Evolutionary conservation across 1,140 invertebrate genomes (phyloP).

Genomic region (Mylabris phalerata): DNA sequence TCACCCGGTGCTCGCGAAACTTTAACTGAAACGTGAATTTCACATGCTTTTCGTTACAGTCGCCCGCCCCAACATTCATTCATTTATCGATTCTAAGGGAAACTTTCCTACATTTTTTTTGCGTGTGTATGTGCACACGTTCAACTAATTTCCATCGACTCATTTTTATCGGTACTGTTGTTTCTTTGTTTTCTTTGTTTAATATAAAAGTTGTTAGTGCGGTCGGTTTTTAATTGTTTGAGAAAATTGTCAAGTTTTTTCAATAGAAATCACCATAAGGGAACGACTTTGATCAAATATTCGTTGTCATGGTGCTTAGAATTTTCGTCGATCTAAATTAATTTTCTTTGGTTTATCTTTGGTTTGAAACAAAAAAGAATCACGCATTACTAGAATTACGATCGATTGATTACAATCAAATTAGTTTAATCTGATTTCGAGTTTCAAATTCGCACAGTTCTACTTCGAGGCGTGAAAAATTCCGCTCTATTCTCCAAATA

Average conservation of each 20-base stretch:
- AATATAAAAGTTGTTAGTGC: background rate
- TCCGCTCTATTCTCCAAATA: too few relatives aligned
- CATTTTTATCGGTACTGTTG: too few relatives aligned
- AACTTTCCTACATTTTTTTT: conserved; percentile 5
- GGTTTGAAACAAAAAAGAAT: too few relatives aligned
- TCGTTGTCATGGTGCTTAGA: background rate
- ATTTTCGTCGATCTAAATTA: background rate
- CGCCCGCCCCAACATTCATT: background rate
- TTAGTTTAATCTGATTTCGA: too few relatives aligned
- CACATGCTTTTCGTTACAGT: conserved; percentile 31
- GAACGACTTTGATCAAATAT: background rate
- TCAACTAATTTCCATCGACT: background rate
- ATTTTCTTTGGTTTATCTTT: too few relatives aligned
- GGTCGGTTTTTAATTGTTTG: conserved; percentile 3
- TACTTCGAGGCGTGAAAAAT: too few relatives aligned
- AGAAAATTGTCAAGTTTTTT: conserved; percentile 4
- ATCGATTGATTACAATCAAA: too few relatives aligned
- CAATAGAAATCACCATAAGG: conserved; percentile 1
- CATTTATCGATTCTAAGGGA: conserved; percentile 16
- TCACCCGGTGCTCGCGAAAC: conserved; percentile 30
- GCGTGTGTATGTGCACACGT: background rate
- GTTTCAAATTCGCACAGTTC: too few relatives aligned
- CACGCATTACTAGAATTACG: too few relatives aligned
- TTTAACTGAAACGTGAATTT: conserved; percentile 34
- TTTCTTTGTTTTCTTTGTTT: too few relatives aligned